A percentile compares a stretch with the other conserved stretches of the same genome.
phyloP scores from a whole-genome alignment of 2,113 vertebrate species.

The Globicephala melas region DNA sequence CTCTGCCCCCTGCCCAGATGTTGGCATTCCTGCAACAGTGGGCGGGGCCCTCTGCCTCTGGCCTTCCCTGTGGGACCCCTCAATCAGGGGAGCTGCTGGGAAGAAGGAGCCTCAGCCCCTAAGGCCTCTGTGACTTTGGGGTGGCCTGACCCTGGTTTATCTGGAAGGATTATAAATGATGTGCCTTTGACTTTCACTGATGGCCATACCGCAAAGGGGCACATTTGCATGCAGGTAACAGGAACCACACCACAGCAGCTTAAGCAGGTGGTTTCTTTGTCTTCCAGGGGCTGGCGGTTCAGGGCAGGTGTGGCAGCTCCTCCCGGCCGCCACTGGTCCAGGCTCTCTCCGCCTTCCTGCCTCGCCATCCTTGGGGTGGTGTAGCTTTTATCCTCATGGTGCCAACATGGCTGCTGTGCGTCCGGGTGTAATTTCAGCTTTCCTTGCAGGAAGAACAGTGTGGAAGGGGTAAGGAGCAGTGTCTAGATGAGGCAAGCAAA shows the following conservation, averaged over 20 bases:
- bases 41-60: not conserved
- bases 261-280: not conserved
- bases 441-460: not conserved
- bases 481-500: not conserved
- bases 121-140: not conserved
- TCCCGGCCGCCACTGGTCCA: rapidly evolving
- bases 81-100: not conserved
- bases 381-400: not conserved
- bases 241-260: not conserved
- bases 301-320: not conserved
- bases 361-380: not conserved
- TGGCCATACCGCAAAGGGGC: rapidly evolving
- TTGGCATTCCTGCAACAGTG: not conserved
- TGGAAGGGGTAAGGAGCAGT: not conserved
- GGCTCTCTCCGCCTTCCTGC: not conserved
- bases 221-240: not conserved
- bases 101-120: rapidly evolving
- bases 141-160: not conserved
- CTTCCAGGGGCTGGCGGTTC: not conserved
- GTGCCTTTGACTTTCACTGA: not conserved
- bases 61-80: not conserved
- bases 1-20: not conserved
- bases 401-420: not conserved
- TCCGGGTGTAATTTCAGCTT: not conserved
- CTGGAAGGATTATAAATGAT: not conserved